Evolutionary conservation across 37 sponge, comb jelly and placozoan genomes (phyloP).

Genomic region (Chondrilla cf. caribensis): DNA sequence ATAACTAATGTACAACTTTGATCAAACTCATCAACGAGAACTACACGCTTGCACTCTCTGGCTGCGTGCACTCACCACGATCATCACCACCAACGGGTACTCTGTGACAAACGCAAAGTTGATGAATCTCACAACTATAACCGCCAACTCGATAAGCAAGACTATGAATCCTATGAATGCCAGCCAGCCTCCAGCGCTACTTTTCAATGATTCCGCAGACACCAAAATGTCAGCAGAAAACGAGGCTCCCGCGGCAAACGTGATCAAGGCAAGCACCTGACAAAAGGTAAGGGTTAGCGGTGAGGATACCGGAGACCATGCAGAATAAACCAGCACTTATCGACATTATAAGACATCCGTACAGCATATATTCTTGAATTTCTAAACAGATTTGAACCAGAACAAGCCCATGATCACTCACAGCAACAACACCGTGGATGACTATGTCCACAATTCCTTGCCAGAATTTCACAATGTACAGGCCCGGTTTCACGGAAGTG

Average conservation of each 20-base stretch:
- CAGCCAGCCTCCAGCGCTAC: not conserved
- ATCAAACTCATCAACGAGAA: too few species aligned
- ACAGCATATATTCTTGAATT: too few species aligned
- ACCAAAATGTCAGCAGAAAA: not conserved
- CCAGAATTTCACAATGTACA: conserved; percentile 49
- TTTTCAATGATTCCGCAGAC: not conserved
- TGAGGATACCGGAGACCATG: not conserved
- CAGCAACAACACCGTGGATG: conserved; percentile 22
- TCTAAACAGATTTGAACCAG: too few species aligned
- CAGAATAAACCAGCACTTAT: too few species aligned
- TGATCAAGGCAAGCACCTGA: not conserved
- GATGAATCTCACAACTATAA: conserved; percentile 41
- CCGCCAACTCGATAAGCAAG: conserved; percentile 14
- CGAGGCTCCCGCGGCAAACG: not conserved
- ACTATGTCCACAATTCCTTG: conserved; percentile 65
- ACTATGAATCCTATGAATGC: conserved; percentile 25
- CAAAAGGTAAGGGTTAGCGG: not conserved
- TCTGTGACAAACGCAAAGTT: conserved; percentile 42
- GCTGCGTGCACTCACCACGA: conserved; percentile 53
- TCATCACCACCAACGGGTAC: conserved; percentile 9
- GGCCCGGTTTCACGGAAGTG: conserved; percentile 32
- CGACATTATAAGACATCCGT: too few species aligned
- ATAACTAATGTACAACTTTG: too few species aligned
- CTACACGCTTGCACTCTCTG: too few species aligned
- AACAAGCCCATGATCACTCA: too few species aligned